Evolutionary conservation across 2,113 vertebrate species (phyloP).

Genomic region (Mesoclemmys tuberculata): DNA sequence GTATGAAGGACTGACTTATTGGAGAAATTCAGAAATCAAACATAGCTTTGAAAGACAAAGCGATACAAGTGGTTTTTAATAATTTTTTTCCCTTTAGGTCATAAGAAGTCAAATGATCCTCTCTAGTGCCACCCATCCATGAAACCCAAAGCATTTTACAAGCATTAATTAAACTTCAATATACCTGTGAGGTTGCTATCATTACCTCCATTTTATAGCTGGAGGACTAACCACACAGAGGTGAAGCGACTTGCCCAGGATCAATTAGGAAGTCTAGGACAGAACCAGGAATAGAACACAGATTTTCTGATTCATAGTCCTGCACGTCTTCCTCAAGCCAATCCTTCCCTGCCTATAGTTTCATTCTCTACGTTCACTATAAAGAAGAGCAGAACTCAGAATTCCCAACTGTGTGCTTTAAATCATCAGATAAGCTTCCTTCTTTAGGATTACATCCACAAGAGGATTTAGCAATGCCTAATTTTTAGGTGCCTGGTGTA

Average conservation of each 20-base stretch:
- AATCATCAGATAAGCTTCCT: neutral
- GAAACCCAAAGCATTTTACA: neutral
- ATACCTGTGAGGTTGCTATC: neutral
- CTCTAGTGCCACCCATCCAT: neutral
- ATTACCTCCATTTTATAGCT: neutral
- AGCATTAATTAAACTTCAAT: neutral
- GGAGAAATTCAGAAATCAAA: neutral
- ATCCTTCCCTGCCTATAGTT: neutral
- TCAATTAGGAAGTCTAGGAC: neutral
- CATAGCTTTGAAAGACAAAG: neutral
- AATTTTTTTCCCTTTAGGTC: neutral
- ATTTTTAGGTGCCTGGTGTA: neutral
- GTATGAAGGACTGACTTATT: neutral
- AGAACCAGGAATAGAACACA: neutral
- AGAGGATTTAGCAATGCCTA: neutral
- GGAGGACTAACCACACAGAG: slow-evolving; percentile 3
- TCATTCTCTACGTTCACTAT: neutral
- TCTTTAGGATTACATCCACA: neutral
- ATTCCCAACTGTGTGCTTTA: neutral
- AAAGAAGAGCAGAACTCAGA: neutral
- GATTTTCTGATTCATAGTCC: neutral
- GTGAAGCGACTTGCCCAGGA: neutral
- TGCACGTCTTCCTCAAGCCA: neutral
- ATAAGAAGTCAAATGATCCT: slow-evolving; percentile 13
- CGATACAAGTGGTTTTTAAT: neutral